These are phyloP conservation scores for Campoletis raptor DNA, from an alignment of 2,888 invertebrate genomes.

Conservation along the genomic window DNA sequence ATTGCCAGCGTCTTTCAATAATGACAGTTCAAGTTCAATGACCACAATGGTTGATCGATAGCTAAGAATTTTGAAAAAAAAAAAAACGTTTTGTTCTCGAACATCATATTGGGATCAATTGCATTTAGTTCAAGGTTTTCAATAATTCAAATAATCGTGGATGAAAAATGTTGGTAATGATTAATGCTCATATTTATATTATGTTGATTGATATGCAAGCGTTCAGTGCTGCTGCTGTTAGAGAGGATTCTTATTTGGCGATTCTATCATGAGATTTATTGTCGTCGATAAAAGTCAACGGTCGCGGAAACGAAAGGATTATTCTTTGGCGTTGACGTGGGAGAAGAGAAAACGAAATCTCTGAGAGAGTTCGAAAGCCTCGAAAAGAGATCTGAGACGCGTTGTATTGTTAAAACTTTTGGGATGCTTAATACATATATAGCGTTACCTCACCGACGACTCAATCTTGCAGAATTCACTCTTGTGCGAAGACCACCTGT, in stretches of 20 bases:
- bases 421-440: slow-evolving; percentile 22
- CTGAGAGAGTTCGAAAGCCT: slow-evolving; percentile 50
- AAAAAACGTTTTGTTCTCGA: not conserved
- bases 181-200: not conserved
- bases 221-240: not conserved
- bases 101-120: not conserved
- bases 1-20: slow-evolving; percentile 42
- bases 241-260: not conserved
- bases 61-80: not conserved
- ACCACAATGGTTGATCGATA: not conserved
- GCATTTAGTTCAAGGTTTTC: too few species aligned
- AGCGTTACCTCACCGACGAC: slow-evolving; percentile 47
- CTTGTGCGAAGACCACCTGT: slow-evolving; percentile 70
- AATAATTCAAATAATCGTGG: too few species aligned
- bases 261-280: not conserved
- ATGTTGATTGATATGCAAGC: not conserved
- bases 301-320: slow-evolving; percentile 58
- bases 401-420: slow-evolving; percentile 54
- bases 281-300: slow-evolving; percentile 57
- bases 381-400: slow-evolving; percentile 9
- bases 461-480: slow-evolving; percentile 58
- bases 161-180: not conserved
- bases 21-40: not conserved
- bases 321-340: slow-evolving; percentile 50
- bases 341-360: slow-evolving; percentile 22